Conservation (phyloP, 2,888 invertebrate species). For the Calameuta idolon region DNA sequence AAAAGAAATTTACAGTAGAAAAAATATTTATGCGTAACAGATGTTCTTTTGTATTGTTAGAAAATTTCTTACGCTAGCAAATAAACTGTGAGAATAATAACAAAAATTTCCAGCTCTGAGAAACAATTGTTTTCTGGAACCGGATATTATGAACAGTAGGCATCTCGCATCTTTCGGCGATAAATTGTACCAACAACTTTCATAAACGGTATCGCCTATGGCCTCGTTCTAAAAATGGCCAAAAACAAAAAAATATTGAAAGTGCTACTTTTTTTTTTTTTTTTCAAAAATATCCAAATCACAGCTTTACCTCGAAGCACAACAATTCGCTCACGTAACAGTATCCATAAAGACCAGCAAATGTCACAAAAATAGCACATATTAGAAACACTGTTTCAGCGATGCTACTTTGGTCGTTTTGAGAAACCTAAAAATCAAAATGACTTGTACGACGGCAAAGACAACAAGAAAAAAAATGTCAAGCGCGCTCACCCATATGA, state of each 20-base stretch:
- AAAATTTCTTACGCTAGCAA: constrained; percentile 25
- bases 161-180: constrained; percentile 24
- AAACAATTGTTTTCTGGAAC: constrained; percentile 29
- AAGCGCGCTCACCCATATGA: constrained; percentile 32
- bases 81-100: constrained; percentile 27
- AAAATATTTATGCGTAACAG: too few species aligned
- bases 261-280: neutral
- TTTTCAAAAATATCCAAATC: neutral
- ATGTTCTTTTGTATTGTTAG: neutral
- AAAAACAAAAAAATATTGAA: neutral
- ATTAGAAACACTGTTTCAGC: too few species aligned
- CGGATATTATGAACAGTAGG: constrained; percentile 33
- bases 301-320: neutral
- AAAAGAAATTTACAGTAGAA: too few species aligned
- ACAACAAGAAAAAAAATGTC: too few species aligned
- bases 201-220: constrained; percentile 31
- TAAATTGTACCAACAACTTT: constrained; percentile 36
- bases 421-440: too few species aligned
- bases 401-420: too few species aligned
- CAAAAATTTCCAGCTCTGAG: constrained; percentile 38
- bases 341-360: neutral
- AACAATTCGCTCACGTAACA: constrained; percentile 3
- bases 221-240: constrained; percentile 21
- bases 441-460: too few species aligned
- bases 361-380: neutral